Evolutionary conservation across 1,140 invertebrate species (phyloP).

Genomic region (Bombus picipes): DNA sequence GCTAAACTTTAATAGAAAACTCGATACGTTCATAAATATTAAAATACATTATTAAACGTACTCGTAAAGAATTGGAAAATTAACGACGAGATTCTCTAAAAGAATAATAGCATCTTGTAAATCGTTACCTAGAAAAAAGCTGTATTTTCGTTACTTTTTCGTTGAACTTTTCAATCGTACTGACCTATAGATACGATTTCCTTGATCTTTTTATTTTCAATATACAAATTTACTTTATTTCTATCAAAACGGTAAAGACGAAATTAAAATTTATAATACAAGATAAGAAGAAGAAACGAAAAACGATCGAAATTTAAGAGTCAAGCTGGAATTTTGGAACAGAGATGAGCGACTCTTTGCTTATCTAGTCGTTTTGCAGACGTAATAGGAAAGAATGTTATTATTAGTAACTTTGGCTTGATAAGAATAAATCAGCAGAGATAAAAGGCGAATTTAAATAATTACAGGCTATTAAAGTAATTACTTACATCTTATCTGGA

Average conservation of each 20-base stretch:
- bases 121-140: no score
- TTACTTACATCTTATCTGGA: conserved; percentile 84
- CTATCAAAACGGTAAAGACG: background rate
- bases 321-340: background rate
- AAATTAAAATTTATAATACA: background rate
- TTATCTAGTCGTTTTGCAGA: background rate
- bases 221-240: no score
- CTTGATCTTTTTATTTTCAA: background rate
- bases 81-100: no score
- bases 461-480: background rate
- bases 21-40: no score
- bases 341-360: background rate
- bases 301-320: background rate
- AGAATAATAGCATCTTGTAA: no score
- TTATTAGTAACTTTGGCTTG: background rate
- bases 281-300: no score
- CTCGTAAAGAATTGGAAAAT: no score
- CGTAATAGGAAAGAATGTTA: background rate
- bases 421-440: background rate
- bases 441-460: background rate
- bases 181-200: background rate
- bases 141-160: background rate
- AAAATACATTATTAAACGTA: no score
- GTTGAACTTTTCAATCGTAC: background rate
- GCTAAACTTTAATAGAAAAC: no score